These are phyloP conservation scores for Thermophis baileyi DNA, from an alignment of 2,113 vertebrate species.

Conservation along the genomic window DNA sequence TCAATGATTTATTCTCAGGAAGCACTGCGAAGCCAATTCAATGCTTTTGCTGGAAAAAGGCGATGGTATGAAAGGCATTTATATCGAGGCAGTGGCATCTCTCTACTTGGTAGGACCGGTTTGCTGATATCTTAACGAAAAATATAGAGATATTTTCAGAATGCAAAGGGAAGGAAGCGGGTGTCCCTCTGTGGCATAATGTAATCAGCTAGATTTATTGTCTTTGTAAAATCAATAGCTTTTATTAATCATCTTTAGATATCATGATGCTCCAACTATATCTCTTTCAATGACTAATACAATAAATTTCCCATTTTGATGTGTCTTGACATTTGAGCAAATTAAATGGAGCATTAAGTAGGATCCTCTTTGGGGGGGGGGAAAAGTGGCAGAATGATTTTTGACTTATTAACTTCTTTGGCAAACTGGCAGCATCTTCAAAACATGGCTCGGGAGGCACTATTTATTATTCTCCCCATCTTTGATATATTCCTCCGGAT, in stretches of 20 bases:
- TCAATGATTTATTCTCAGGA: neutral
- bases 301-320: slow-evolving; percentile 73
- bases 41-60: neutral
- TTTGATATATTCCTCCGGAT: slow-evolving; percentile 58
- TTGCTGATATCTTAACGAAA: neutral
- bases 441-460: slow-evolving; percentile 32
- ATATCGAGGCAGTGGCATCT: neutral
- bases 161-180: slow-evolving; percentile 43
- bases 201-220: slow-evolving; percentile 63
- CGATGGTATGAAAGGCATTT: neutral
- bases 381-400: slow-evolving; percentile 66
- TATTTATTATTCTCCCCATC: slow-evolving; percentile 64
- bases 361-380: slow-evolving; percentile 68
- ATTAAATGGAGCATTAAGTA: slow-evolving; percentile 76
- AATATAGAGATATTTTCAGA: slow-evolving; percentile 21
- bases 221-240: slow-evolving; percentile 66
- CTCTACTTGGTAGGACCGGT: neutral
- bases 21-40: neutral
- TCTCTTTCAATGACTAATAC: slow-evolving; percentile 68
- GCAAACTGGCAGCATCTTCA: slow-evolving; percentile 53
- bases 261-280: slow-evolving; percentile 62
- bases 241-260: slow-evolving; percentile 69
- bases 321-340: slow-evolving; percentile 75
- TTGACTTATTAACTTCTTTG: slow-evolving; percentile 69
- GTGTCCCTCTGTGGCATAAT: slow-evolving; percentile 33